phyloP scores from a whole-genome alignment of 2,888 invertebrate genomes.

The Galerucella calmariensis region DNA sequence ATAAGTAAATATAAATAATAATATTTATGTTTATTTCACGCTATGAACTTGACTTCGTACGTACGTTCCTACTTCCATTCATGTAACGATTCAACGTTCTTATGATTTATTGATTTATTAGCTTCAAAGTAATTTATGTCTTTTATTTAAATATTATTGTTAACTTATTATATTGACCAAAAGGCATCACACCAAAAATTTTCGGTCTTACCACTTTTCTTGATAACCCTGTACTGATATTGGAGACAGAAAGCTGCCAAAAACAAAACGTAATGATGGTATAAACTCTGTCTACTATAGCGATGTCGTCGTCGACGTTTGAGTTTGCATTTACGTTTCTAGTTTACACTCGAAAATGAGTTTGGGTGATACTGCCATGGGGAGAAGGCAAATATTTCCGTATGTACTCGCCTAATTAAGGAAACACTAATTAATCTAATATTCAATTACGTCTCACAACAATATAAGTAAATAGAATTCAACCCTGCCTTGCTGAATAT shows the following conservation, averaged over 20 bases:
- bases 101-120: no score
- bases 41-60: no score
- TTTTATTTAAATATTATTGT: no score
- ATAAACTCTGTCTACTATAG: slow-evolving; percentile 7
- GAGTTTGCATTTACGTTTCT: slow-evolving; percentile 34
- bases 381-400: slow-evolving; percentile 57
- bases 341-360: slow-evolving; percentile 51
- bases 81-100: no score
- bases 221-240: neutral
- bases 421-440: slow-evolving; percentile 58
- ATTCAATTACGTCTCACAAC: slow-evolving; percentile 54
- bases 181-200: no score
- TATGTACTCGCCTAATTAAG: slow-evolving; percentile 58
- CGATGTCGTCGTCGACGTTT: slow-evolving; percentile 33
- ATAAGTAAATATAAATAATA: no score
- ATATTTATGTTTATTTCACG: no score
- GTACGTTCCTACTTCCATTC: no score
- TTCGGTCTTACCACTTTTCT: neutral
- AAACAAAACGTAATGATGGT: neutral
- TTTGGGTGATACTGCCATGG: slow-evolving; percentile 40
- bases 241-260: neutral
- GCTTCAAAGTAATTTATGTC: no score
- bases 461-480: slow-evolving; percentile 44
- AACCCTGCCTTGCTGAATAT: neutral
- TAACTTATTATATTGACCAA: no score